These are phyloP conservation scores for Belgica antarctica DNA, from an alignment of 2,888 invertebrate genomes.

Conservation along the genomic window DNA sequence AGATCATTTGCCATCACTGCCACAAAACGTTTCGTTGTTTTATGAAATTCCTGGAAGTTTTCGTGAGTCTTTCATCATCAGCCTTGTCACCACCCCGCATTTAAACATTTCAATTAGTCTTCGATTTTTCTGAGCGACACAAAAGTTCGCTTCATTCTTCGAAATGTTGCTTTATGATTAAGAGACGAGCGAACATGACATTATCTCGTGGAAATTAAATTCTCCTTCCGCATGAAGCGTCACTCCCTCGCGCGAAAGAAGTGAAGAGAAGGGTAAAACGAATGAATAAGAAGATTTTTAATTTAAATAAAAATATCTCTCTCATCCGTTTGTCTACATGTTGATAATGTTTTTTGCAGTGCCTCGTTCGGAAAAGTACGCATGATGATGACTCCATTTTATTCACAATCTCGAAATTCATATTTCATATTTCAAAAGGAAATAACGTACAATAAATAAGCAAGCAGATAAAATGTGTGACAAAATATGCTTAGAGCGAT, in stretches of 20 bases:
- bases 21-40: background rate
- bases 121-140: no score
- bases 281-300: background rate
- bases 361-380: background rate
- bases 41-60: no score
- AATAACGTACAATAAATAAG: slow-evolving; percentile 42
- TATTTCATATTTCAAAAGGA: slow-evolving; percentile 43
- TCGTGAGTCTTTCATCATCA: no score
- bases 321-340: slow-evolving; percentile 42
- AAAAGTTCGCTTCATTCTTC: background rate
- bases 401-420: slow-evolving; percentile 41
- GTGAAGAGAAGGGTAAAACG: background rate
- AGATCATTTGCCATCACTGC: no score
- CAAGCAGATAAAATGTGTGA: slow-evolving; percentile 42
- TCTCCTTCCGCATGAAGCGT: background rate
- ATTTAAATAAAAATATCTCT: slow-evolving; percentile 36
- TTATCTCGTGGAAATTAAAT: slow-evolving; percentile 15
- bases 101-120: slow-evolving; percentile 12
- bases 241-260: background rate
- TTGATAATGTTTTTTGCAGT: slow-evolving; percentile 16
- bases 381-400: slow-evolving; percentile 31
- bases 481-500: slow-evolving; percentile 43
- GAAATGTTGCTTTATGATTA: slow-evolving; percentile 22
- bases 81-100: no score
- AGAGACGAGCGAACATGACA: slow-evolving; percentile 34